Base-by-base conservation (phyloP, 2,888 invertebrate genomes). In the Apodemia duryi region DNA sequence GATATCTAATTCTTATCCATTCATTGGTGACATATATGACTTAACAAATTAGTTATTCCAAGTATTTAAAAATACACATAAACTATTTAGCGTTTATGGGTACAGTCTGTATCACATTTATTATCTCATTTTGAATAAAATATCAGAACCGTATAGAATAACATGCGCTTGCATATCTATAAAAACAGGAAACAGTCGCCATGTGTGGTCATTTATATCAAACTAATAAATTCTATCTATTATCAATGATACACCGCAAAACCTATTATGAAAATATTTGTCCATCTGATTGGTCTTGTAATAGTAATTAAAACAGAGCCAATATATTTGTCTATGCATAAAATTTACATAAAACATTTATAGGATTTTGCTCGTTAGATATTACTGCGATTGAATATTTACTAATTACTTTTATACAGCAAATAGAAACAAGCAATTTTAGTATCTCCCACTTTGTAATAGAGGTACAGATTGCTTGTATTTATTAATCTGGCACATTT, bases 221-320 rank as follows among this genome's bases (percentile, higher is more conserved):
- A 61, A 65, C 67, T 67, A 70, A 70, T 71, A 70, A 68, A 70
- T 67, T 63, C 62, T 65, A 63, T 66, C 66, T 65, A 66, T 67
- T 66, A 68, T 71, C 66, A 65, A 68, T 65, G 65, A 61, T 67
- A 61, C 66, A 69, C 75, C 69, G 75, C 67, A 75, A 67, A 74
- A 72, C 73, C 71, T 71, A 75, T 75, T 77, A 74, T 76, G 73
- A 76, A 71, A 69, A 73, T 77, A 74, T 79, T 80, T 78, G 73
- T 73, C 73, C 70, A 68, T 71, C 69, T 67, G 79, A 76, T 79
- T 73, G 76, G 69, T 72, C 75, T 70, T 72, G 73, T 71, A 70
- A 70, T 63, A 71, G 77, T 82, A 85, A 86, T 86, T 86, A 85
- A 86, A 82, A 83, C 74, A 72, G 67, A 78, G 71, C 74, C 74